These are phyloP conservation scores for Pantherophis guttatus DNA, from an alignment of 2,113 vertebrate species.

Conservation along the genomic window DNA sequence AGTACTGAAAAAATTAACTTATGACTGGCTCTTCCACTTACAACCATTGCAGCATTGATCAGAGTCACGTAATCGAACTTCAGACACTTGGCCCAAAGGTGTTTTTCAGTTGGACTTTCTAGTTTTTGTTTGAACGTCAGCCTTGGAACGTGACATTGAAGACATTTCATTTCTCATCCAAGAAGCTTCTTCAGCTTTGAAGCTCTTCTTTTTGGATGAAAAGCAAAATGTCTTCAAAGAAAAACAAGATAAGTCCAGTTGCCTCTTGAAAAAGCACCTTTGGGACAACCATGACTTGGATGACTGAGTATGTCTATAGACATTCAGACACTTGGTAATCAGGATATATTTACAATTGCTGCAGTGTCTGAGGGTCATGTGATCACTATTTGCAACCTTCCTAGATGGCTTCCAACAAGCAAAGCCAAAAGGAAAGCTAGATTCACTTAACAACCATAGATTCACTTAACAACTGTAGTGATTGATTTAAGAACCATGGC, in stretches of 20 bases:
- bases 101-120: too few relatives aligned
- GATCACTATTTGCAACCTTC: background rate
- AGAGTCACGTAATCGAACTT: background rate
- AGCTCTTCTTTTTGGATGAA: too few relatives aligned
- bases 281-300: too few relatives aligned
- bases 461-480: background rate
- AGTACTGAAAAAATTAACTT: background rate
- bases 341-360: background rate
- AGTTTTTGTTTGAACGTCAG: too few relatives aligned
- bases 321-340: background rate
- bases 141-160: too few relatives aligned
- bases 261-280: too few relatives aligned
- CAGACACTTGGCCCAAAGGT: too few relatives aligned
- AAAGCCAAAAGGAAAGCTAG: background rate
- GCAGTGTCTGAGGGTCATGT: background rate
- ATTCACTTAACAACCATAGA: background rate
- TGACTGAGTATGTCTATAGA: too few relatives aligned
- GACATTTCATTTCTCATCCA: too few relatives aligned
- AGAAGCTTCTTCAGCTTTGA: too few relatives aligned
- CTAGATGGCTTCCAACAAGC: background rate
- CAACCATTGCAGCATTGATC: background rate
- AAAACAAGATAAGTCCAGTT: too few relatives aligned
- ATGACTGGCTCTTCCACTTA: background rate
- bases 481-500: background rate
- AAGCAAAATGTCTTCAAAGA: too few relatives aligned